Percentiles rank a stretch among this genome's conserved stretches.
phyloP scores from a whole-genome alignment of 2,888 invertebrate genomes.

The Cephus pygmeus region DNA sequence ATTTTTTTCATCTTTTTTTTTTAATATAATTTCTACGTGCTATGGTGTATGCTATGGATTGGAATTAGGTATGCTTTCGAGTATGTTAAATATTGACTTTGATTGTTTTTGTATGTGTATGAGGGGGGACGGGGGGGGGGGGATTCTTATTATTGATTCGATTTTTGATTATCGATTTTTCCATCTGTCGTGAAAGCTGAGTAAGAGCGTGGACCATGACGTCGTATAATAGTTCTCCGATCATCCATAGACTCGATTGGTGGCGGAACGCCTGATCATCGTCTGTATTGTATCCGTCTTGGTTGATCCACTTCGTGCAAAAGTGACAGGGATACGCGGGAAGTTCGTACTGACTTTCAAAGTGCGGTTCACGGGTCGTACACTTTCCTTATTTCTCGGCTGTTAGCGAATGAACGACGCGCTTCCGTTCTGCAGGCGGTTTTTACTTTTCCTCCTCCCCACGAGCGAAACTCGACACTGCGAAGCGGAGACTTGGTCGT shows the following conservation, averaged over 20 bases:
- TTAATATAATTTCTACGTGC: not conserved
- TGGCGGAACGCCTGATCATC: not conserved
- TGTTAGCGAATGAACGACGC: not conserved
- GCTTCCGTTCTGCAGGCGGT: not conserved
- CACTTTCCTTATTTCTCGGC: not conserved
- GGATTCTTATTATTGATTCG: not conserved
- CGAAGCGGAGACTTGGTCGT: constrained; percentile 26
- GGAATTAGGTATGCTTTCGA: not conserved
- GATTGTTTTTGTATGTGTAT: not conserved
- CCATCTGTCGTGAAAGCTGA: not conserved
- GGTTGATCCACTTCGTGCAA: not conserved
- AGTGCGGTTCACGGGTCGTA: not conserved
- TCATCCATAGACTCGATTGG: not conserved
- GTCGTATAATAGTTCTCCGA: not conserved
- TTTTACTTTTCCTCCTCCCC: not conserved
- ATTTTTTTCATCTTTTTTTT: too few species aligned
- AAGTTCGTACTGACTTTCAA: not conserved
- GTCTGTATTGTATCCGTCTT: not conserved
- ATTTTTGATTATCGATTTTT: not conserved
- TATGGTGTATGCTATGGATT: not conserved
- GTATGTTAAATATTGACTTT: not conserved
- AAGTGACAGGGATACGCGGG: not conserved
- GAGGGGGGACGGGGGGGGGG: too few species aligned
- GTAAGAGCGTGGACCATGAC: not conserved
- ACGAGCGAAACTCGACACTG: not conserved